Conservation (phyloP, 2,113 vertebrate species). For the Dendrocopos noguchii region DNA sequence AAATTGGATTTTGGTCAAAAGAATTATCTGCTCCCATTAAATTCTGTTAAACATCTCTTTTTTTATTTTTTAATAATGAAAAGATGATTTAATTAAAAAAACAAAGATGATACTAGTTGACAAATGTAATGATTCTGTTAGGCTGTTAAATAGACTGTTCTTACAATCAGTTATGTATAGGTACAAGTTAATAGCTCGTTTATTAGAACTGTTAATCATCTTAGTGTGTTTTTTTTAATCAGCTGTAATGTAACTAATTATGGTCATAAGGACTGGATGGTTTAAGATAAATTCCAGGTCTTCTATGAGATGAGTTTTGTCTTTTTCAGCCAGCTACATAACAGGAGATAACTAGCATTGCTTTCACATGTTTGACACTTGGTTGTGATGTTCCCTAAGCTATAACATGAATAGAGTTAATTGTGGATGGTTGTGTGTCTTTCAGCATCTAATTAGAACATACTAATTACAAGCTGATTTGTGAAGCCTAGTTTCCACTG, state of each 20-base stretch:
- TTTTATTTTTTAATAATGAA: not conserved
- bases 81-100: not conserved
- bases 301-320: not conserved
- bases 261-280: not conserved
- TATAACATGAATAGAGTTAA: not conserved
- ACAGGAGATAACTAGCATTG: not conserved
- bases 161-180: not conserved
- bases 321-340: not conserved
- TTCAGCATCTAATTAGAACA: conserved; percentile 18
- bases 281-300: not conserved
- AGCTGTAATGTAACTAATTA: conserved; percentile 1
- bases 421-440: conserved; percentile 6
- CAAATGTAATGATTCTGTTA: not conserved
- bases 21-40: not conserved
- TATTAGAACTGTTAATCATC: not conserved
- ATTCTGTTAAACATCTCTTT: not conserved
- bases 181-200: not conserved
- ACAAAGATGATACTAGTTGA: not conserved
- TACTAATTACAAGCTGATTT: conserved; percentile 37
- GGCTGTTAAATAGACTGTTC: not conserved
- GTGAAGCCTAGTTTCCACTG: conserved; percentile 5
- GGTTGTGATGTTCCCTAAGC: not conserved
- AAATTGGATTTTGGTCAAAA: not conserved
- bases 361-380: not conserved
- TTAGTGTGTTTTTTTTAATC: not conserved